phyloP scores from a whole-genome alignment of 92 coral and sea anemone species.

The Palythoa grandiflora region DNA sequence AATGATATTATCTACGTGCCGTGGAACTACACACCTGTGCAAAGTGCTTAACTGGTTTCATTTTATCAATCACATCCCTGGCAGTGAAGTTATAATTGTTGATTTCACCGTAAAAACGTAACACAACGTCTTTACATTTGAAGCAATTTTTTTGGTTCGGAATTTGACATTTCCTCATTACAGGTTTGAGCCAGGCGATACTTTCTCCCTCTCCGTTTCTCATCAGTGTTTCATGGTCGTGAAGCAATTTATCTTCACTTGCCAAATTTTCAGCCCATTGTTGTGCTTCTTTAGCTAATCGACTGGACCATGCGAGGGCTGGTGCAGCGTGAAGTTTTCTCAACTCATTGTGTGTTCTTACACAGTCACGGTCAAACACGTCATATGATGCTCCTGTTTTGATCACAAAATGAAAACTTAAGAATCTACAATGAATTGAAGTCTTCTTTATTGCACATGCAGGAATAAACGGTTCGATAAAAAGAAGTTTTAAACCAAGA shows the following conservation, averaged over 20 bases:
- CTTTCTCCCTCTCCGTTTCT: conserved; percentile 66
- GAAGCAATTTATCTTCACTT: conserved; percentile 48
- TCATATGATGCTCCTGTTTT: conserved; percentile 51
- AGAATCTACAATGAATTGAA: neutral
- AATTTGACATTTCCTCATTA: conserved; percentile 47
- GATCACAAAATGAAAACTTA: neutral
- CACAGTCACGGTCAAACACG: conserved; percentile 61
- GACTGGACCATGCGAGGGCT: conserved; percentile 60
- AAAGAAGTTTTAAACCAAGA: too few species aligned
- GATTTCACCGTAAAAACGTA: conserved; percentile 54
- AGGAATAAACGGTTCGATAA: neutral
- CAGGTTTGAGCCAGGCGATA: conserved; percentile 56
- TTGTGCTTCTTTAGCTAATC: conserved; percentile 62
- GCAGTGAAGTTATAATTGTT: conserved; percentile 58
- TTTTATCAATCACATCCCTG: conserved; percentile 34
- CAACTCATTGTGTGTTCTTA: conserved; percentile 54
- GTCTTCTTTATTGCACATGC: neutral
- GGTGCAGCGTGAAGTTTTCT: conserved; percentile 53
- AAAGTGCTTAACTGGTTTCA: conserved; percentile 53
- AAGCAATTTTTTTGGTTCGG: conserved; percentile 36
- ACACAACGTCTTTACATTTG: conserved; percentile 54
- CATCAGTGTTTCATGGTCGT: conserved; percentile 60
- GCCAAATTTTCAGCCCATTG: conserved; percentile 66
- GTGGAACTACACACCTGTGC: conserved; percentile 43
- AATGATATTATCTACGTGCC: neutral